Evolutionary conservation across 2,888 invertebrate species (phyloP).

Genomic region (Achlya flavicornis): DNA sequence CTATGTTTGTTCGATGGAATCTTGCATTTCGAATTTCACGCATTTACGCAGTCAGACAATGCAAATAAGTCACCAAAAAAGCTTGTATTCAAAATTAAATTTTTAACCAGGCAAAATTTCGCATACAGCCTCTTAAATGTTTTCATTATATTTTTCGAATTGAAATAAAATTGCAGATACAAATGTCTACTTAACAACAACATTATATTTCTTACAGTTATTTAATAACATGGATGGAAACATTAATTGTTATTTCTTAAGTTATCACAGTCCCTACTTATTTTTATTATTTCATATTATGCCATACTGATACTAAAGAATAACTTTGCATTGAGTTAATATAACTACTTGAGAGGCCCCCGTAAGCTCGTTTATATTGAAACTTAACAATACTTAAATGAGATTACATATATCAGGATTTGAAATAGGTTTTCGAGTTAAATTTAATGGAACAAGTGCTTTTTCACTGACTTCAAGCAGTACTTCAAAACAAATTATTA

Average conservation of each 20-base stretch:
- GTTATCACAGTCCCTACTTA: slow-evolving; percentile 54
- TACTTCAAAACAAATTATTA: too few species aligned
- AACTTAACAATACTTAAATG: neutral
- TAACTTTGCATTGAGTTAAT: slow-evolving; percentile 9
- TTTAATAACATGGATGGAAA: slow-evolving; percentile 45
- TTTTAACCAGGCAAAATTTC: too few species aligned
- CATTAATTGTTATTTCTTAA: slow-evolving; percentile 40
- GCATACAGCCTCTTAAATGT: too few species aligned
- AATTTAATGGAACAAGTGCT: too few species aligned
- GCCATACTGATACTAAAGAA: slow-evolving; percentile 23
- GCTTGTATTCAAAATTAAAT: too few species aligned
- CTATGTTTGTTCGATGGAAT: too few species aligned
- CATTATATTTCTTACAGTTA: slow-evolving; percentile 14
- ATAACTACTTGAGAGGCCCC: neutral
- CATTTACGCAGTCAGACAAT: too few species aligned
- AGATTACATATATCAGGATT: neutral
- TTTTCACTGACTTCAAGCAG: too few species aligned
- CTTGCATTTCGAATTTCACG: too few species aligned
- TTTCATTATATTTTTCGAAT: too few species aligned
- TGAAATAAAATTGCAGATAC: too few species aligned
- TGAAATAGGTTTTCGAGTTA: neutral
- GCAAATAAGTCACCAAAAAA: too few species aligned
- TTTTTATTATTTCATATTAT: slow-evolving; percentile 21
- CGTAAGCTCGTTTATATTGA: neutral
- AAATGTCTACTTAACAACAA: slow-evolving; percentile 9